These are phyloP conservation scores for Sebastes hubbsi DNA, from an alignment of 2,797 vertebrate genomes.

Conservation along the genomic window DNA sequence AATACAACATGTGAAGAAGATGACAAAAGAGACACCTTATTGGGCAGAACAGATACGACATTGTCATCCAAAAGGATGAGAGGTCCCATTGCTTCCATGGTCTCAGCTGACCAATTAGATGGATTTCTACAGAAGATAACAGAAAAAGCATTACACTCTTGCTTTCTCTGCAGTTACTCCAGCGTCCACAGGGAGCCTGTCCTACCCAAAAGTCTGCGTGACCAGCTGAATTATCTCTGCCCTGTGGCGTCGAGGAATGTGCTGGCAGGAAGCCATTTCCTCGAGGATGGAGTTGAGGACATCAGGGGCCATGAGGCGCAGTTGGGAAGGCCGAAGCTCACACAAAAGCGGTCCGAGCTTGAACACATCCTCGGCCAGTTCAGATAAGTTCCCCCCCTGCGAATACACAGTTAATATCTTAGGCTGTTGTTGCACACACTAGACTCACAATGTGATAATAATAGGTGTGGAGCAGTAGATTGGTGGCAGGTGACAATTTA, in stretches of 20 bases:
- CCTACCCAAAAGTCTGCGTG: slow-evolving; percentile 72
- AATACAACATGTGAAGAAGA: not conserved
- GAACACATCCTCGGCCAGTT: slow-evolving; percentile 54
- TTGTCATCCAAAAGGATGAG: slow-evolving; percentile 68
- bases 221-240: slow-evolving; percentile 63
- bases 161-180: not conserved
- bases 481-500: too few relatives aligned
- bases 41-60: slow-evolving; percentile 54
- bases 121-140: slow-evolving; percentile 59
- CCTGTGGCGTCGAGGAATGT: slow-evolving; percentile 59
- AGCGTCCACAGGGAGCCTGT: not conserved
- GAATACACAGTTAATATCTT: slow-evolving; percentile 4
- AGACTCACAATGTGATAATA: not conserved
- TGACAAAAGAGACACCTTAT: slow-evolving; percentile 37
- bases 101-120: slow-evolving; percentile 68
- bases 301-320: slow-evolving; percentile 49
- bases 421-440: not conserved
- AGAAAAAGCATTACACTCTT: not conserved
- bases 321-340: slow-evolving; percentile 63
- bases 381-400: slow-evolving; percentile 68
- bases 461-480: not conserved
- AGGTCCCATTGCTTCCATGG: slow-evolving; percentile 61
- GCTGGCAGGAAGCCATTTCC: slow-evolving; percentile 66
- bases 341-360: slow-evolving; percentile 73
- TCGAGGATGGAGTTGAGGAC: slow-evolving; percentile 62